phyloP scores from a whole-genome alignment of 2,888 invertebrate genomes.

The Acanthosoma haemorrhoidale region DNA sequence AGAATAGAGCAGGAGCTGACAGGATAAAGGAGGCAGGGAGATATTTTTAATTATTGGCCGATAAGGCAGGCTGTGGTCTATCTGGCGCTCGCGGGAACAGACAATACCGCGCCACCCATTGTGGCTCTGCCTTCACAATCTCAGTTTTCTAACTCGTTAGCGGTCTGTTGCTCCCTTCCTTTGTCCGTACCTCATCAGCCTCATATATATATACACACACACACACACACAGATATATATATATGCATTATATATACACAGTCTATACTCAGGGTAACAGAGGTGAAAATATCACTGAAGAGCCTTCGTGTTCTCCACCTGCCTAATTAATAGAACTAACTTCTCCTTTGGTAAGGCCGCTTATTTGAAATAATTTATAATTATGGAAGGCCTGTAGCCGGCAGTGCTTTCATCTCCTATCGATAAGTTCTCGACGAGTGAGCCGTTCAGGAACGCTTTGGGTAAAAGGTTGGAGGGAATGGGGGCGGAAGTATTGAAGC shows the following conservation, averaged over 20 bases:
- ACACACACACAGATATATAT: no score
- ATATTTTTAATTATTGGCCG: slow-evolving; percentile 2
- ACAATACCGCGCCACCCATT: background rate
- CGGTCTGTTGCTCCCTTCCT: background rate
- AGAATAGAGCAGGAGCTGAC: background rate
- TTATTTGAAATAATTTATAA: slow-evolving; percentile 5
- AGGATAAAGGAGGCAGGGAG: background rate
- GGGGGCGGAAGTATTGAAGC: no score
- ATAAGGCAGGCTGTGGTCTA: background rate
- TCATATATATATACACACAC: no score
- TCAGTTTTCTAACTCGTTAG: slow-evolving; percentile 14
- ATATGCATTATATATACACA: no score
- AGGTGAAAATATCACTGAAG: slow-evolving; percentile 1
- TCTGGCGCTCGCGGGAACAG: background rate
- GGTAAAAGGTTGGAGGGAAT: no score
- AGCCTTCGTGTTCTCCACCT: background rate
- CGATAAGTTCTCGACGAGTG: no score
- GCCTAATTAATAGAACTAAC: background rate
- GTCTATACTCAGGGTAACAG: background rate
- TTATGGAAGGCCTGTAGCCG: no score
- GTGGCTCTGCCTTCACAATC: background rate
- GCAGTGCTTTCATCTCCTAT: no score
- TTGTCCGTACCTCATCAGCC: background rate
- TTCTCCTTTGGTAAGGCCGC: background rate
- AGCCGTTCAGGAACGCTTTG: no score